Base-by-base conservation (phyloP, 2,888 invertebrate species). In the Pycnomerus fuliginosus region DNA sequence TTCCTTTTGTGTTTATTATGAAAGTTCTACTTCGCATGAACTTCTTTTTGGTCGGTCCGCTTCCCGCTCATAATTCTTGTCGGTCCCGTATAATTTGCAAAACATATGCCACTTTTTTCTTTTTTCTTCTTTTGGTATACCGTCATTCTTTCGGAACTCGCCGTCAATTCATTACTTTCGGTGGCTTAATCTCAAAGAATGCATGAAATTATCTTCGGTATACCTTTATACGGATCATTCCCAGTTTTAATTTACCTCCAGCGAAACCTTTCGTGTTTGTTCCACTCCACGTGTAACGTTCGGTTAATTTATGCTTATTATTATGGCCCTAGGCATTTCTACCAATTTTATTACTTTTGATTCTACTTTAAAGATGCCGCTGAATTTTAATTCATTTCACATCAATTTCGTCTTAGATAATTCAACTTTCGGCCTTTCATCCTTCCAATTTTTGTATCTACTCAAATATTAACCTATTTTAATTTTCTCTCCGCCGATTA, bases 231-330 rank as follows among this genome's bases (percentile, higher is more conserved):
- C 29, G 30, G 24, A 37, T 23, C 16, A 33, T 27, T 25, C 25
- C 38, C 23, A 20, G 31, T 7, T 30, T 40, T 14, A 22, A 40
- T 31, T 35, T 25, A 34, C 44, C 34, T 28, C 13, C n/a, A 38
- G 44, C 34, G 3, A 33, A 44, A 44, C 39, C 34, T 44, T 44
- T 44, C 44, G 34, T 44, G 45, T 45, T 45, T 39, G 39, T 39
- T 45, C 40, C 45, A 36, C 45, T 45, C 40, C 40, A 45, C 45
- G 40, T 45, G 45, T 38, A 44, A 44, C 33, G 27, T 38, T 44
- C 38, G 32, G 44, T 38, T 44, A 44, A 44, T 44, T 44, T 44
- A 44, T 44, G 38, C n/a, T n/a, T n/a, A 27, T 38, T 44, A 44
- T 38, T 44, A 31, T 22, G 33, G 31, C 40, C 40, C 12, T 27